Evolutionary conservation across 35 echinoderm and acorn worm species (phyloP).

Genomic region (Lytechinus pictus): DNA sequence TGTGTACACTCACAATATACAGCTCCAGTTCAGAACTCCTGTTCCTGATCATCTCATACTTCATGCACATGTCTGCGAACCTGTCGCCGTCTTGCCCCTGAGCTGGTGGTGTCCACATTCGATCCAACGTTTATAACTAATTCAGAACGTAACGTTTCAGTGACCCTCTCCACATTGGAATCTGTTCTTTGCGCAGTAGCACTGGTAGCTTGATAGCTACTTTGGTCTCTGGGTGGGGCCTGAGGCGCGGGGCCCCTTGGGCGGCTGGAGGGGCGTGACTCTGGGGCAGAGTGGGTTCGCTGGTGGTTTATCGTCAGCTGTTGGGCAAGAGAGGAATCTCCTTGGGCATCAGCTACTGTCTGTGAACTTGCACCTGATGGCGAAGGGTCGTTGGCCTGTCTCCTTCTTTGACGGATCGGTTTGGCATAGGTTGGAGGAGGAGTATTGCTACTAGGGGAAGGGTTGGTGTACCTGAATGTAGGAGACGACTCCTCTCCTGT

Average conservation of each 20-base stretch:
- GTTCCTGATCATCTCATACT: background rate
- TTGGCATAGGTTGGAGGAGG: background rate
- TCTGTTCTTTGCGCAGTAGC: background rate
- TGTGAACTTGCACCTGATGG: background rate
- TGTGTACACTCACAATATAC: background rate
- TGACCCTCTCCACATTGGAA: background rate
- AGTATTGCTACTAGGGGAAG: background rate
- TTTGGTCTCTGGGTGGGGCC: background rate
- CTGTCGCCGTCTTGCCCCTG: background rate
- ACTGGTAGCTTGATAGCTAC: background rate
- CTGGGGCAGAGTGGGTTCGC: conserved; percentile 50
- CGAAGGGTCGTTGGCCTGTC: background rate
- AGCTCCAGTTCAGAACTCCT: background rate
- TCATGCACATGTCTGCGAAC: conserved; percentile 33
- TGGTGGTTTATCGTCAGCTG: conserved; percentile 36
- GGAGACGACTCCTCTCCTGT: background rate
- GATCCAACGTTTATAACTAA: background rate
- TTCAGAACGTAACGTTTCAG: background rate
- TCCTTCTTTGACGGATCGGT: background rate
- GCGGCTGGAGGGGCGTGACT: conserved; percentile 7
- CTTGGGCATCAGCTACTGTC: background rate
- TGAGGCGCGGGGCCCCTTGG: conserved; percentile 15
- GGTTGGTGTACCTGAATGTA: conserved; percentile 14
- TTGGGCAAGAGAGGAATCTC: background rate
- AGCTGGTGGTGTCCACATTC: background rate